Evolutionary conservation across 1,140 invertebrate genomes (phyloP).

Genomic region (Hyphantria cunea): DNA sequence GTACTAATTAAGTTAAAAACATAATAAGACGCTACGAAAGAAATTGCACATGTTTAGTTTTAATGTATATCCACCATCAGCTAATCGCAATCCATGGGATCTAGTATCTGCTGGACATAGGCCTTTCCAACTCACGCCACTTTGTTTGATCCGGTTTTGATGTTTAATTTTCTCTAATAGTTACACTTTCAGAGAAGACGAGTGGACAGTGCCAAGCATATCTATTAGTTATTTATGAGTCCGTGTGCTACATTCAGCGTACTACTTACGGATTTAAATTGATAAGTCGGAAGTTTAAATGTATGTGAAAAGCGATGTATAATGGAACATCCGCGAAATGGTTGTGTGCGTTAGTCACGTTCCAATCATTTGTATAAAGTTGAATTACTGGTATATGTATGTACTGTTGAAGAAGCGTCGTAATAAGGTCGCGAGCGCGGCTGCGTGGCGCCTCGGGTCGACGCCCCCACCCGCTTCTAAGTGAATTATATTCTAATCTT

Average conservation of each 20-base stretch:
- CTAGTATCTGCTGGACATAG: too few species aligned
- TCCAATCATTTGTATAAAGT: conserved; percentile 14
- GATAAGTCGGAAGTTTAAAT: conserved; percentile 22
- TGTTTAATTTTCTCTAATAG: too few species aligned
- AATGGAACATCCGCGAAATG: conserved; percentile 10
- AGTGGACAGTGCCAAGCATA: not conserved
- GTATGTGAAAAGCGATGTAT: conserved; percentile 12
- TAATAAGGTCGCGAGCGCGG: conserved; percentile 67
- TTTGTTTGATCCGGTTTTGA: too few species aligned
- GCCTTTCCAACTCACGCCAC: too few species aligned
- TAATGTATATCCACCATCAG: too few species aligned
- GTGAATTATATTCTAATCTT: conserved; percentile 43
- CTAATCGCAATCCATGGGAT: too few species aligned
- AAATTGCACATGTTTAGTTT: too few species aligned
- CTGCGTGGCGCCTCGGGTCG: conserved; percentile 50
- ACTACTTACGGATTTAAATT: conserved; percentile 27
- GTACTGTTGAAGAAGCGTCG: conserved; percentile 40
- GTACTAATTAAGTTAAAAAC: too few species aligned
- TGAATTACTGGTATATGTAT: conserved; percentile 22
- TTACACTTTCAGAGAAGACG: too few species aligned
- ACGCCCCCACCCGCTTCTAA: conserved; percentile 45
- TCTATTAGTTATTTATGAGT: conserved; percentile 23
- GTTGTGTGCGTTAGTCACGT: conserved; percentile 16
- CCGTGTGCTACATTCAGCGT: conserved; percentile 16
- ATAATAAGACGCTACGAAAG: too few species aligned